phyloP scores from a whole-genome alignment of 2,888 invertebrate species.

The Spisula subtruncata region DNA sequence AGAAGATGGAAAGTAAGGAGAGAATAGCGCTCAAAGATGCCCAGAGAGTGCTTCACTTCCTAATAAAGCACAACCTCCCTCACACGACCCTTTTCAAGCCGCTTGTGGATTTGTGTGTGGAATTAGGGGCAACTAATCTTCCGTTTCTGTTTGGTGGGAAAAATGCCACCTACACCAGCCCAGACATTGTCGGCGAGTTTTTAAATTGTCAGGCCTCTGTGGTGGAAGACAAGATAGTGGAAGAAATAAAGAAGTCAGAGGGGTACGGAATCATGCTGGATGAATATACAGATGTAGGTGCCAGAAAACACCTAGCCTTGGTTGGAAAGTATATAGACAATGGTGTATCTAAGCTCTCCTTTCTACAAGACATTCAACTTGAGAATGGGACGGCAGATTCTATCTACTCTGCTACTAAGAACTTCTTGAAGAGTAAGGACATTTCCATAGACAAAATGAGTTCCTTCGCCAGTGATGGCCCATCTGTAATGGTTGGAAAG shows the following conservation, averaged over 20 bases:
- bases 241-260: constrained; percentile 25
- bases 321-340: constrained; percentile 49
- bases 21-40: constrained; percentile 42
- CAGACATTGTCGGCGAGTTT: constrained; percentile 44
- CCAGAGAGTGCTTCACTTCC: constrained; percentile 52
- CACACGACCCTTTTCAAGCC: constrained; percentile 49
- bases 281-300: constrained; percentile 54
- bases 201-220: constrained; percentile 54
- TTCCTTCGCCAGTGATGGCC: constrained; percentile 66
- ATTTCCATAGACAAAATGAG: constrained; percentile 44
- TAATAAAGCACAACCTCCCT: constrained; percentile 54
- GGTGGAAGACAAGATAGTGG: constrained; percentile 31
- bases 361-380: constrained; percentile 61
- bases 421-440: background rate
- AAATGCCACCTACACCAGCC: constrained; percentile 59
- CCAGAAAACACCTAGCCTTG: constrained; percentile 45
- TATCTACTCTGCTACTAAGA: constrained; percentile 47
- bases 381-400: constrained; percentile 53
- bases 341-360: constrained; percentile 40
- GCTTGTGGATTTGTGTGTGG: constrained; percentile 49
- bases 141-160: constrained; percentile 40
- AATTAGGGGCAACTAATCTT: constrained; percentile 53
- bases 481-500: constrained; percentile 60
- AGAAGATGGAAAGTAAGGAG: constrained; percentile 34
- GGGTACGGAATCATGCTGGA: constrained; percentile 54